Conservation (phyloP, 2,888 invertebrate genomes). For the Theodoxus fluviatilis region DNA sequence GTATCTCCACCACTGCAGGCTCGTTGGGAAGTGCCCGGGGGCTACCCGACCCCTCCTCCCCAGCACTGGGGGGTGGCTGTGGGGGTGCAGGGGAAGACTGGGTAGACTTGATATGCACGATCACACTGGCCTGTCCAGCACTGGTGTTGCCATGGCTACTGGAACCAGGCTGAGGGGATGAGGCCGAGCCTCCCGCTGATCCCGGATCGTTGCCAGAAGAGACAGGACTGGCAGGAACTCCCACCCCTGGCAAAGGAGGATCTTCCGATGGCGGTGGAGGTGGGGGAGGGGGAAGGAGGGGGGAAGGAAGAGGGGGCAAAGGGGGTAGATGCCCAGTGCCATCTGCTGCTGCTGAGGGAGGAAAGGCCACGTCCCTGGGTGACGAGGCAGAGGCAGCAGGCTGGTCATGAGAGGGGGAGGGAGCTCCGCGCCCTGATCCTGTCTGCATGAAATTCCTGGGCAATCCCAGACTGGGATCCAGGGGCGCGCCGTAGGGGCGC, state of each 20-base stretch:
- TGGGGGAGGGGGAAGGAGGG: slow-evolving; percentile 17
- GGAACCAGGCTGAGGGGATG: too few species aligned
- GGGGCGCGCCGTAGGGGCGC: slow-evolving; percentile 5
- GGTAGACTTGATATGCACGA: slow-evolving; percentile 60
- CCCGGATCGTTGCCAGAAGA: too few species aligned
- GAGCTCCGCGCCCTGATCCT: neutral
- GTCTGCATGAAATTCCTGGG: neutral
- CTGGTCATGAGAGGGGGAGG: too few species aligned
- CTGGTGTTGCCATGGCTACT: slow-evolving; percentile 5
- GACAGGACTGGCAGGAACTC: neutral
- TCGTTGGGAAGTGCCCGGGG: too few species aligned
- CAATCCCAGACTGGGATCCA: slow-evolving; percentile 9
- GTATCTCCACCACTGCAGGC: too few species aligned
- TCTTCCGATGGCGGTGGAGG: neutral
- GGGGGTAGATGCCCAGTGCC: slow-evolving; percentile 2
- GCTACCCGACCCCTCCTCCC: too few species aligned
- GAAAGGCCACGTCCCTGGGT: slow-evolving; percentile 33
- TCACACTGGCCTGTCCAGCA: slow-evolving; percentile 63
- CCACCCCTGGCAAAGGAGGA: neutral
- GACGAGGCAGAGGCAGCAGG: slow-evolving; percentile 20
- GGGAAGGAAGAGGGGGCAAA: slow-evolving; percentile 4
- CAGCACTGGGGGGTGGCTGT: slow-evolving; percentile 30
- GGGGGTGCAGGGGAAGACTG: slow-evolving; percentile 18
- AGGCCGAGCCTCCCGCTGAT: too few species aligned
- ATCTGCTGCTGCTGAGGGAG: slow-evolving; percentile 13